Base-by-base conservation (phyloP, 2,113 vertebrate species). In the Centropus unirufus region DNA sequence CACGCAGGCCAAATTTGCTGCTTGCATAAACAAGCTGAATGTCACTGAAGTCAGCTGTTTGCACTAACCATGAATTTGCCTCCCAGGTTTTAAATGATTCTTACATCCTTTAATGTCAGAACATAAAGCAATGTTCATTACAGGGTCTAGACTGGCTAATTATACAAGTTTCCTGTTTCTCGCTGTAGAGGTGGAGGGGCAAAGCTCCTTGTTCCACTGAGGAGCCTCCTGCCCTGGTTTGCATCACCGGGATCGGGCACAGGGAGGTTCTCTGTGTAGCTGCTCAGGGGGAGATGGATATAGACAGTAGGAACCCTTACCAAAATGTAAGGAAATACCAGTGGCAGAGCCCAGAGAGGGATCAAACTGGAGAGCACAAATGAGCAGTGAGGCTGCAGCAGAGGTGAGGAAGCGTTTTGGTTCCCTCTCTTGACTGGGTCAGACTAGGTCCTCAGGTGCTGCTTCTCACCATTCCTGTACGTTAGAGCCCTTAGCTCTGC, bases 1-100 rank as follows among this genome's bases (percentile, higher is more conserved):
- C 83, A 88, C 0, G 4, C 90, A 89, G 83, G 90, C 93, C 95
- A 96, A 96, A 90, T 88, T 93, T 2, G 3, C 83, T 90, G 90
- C 92, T 93, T 83, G 95, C 83, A 87, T 95, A 92, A 94, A 94
- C 88, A 96, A 93, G 79, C 52, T 94, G 94, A 94, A 95, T 93
- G 95, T 96, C 93, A 92, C 94, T 94, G 93, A 63, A 95, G 90
- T 93, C 93, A 95, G 92, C 68, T 92, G 92, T 86, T 90, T 89
- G 76, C 73, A 94, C 72, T 69, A 90, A 77, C 52, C 86, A 15
- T 78, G 68, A 61, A 72, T 94, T 67, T 93, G 73, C 93, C 93
- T 97, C 94, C 92, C 83, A 81, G 94, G 73, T 90, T 95, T 86
- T 78, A 86, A 94, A 92, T 46, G 34, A 87, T 87, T 94, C 83